Evolutionary conservation across 2,113 vertebrate genomes (phyloP), one percentile per base, ranked within the genome.

Genomic region (Cranoglanis bouderius): DNA sequence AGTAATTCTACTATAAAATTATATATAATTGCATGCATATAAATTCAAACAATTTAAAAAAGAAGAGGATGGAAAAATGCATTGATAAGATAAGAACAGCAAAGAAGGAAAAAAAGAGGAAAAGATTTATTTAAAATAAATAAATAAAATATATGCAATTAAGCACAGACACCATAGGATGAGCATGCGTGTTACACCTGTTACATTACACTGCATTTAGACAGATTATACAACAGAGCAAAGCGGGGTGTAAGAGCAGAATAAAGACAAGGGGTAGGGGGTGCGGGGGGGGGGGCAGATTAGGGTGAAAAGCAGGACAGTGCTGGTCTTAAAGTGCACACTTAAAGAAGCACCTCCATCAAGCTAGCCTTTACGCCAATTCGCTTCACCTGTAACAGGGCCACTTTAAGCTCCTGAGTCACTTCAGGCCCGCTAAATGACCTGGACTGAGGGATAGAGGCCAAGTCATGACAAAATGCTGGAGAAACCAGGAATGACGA

Each of bases 381-480:
- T 43, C 75, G 55, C 77, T 53, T 29, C 35, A 10, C 24, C 38
- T 75, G 26, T 6, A 5, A 40, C 59, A 74, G 51, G 63, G 49
- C 43, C 7, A 29, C 65, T 67, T 53, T 88, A 43, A 46, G 82
- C 51, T 82, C 53, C 55, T 14, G 72, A 12, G 40, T 43, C 24
- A 40, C 61, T 55, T 63, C 61, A 5, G 21, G 63, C 4, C n/a
- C 93, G 24, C 82, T 93, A 91, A 93, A 92, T 89, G 92, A 94
- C 93, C 93, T 93, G 93, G 92, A 93, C 92, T 93, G 93, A 94
- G 93, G 93, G 93, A 94, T 93, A 94, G 94, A 95, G 93, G 94
- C 94, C 94, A 94, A 94, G 94, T 95, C 93, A 93, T 94, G 95
- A 94, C 89, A 92, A 91, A 95, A 96, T 92, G 93, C 92, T 91